Base-by-base conservation (phyloP, 2,888 invertebrate genomes). In the Cepaea hortensis region DNA sequence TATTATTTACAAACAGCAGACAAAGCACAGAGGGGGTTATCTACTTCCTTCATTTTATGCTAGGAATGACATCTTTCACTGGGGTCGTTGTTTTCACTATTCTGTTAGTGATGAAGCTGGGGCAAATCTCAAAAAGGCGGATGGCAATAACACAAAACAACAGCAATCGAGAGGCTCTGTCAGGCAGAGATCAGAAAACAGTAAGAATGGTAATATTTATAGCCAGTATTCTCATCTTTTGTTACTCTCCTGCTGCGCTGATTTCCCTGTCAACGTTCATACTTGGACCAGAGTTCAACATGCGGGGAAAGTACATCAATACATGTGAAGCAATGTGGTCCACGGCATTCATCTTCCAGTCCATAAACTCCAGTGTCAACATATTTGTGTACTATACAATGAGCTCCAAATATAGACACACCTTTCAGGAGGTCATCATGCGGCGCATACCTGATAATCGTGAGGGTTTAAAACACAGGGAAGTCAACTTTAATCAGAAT, bases 381-480 rank as follows among this genome's bases (percentile, higher is more conserved):
- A 62, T 81, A 15, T 35, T 81, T 35, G 50, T 65, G n/a, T 81
- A 65, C 35, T 65, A 81, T 7, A 23, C n/a, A 18, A 81, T 81
- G 81, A 81, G 81, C 61, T 65, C 81, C 9, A 81, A 81, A 35
- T 81, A 65, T 11, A 61, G 81, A 4, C 65, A 81, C 0, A 81
- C 62, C 0, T 81, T 81, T 1, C 20, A 18, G 5, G 68, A 68
- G 5, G 18, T 68, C 9, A 65, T 65, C 18, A 18, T 65, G 65
- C 9, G 18, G 65, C 65, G 65, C 18, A 15, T 65, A 65, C 35
- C 35, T 35, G 35, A 35, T 35, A 35, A 35, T 35, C 35, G 0
- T 35, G 35, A 35, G 0, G 1, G 35, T 35, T 35, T 35, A 35
- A 35, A 35, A 35, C 35, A 35, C 35, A 35, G 35, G 35, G 35